Evolutionary conservation across 2,113 vertebrate genomes (phyloP).

Genomic region (Odontesthes bonariensis): DNA sequence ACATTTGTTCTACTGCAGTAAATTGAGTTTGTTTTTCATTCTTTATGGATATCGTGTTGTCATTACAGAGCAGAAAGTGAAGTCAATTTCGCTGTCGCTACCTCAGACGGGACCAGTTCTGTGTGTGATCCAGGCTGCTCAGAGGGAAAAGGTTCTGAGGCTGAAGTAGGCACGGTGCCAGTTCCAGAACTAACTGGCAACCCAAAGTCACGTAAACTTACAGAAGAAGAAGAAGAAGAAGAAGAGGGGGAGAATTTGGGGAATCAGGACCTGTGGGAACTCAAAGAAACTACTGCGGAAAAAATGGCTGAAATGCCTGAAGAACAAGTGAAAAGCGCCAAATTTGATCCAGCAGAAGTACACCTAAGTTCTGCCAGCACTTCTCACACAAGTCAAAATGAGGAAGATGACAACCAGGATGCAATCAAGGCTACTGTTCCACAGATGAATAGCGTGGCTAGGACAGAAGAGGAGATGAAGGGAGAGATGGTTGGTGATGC

Average conservation of each 20-base stretch:
- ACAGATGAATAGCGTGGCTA: neutral
- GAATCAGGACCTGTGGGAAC: slow-evolving; percentile 9
- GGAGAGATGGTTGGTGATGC: neutral
- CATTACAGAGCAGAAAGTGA: slow-evolving; percentile 41
- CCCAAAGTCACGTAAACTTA: neutral
- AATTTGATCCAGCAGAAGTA: neutral
- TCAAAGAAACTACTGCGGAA: neutral
- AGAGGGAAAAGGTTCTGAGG: slow-evolving; percentile 9
- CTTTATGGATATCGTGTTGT: neutral
- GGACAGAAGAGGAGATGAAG: neutral
- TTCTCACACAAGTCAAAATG: neutral
- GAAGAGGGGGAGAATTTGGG: slow-evolving; percentile 3
- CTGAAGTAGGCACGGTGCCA: neutral
- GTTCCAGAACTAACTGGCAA: slow-evolving; percentile 8
- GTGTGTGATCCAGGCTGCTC: slow-evolving; percentile 12
- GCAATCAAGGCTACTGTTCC: neutral
- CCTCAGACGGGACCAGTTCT: neutral
- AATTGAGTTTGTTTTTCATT: neutral
- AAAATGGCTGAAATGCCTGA: neutral
- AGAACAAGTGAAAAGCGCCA: neutral
- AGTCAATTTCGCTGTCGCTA: neutral
- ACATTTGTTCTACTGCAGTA: neutral
- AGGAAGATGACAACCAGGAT: neutral
- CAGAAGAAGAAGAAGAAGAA: slow-evolving; percentile 8
- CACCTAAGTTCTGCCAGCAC: neutral